These are phyloP conservation scores for Zeugodacus cucurbitae DNA, from an alignment of 1,140 invertebrate species.

Conservation along the genomic window DNA sequence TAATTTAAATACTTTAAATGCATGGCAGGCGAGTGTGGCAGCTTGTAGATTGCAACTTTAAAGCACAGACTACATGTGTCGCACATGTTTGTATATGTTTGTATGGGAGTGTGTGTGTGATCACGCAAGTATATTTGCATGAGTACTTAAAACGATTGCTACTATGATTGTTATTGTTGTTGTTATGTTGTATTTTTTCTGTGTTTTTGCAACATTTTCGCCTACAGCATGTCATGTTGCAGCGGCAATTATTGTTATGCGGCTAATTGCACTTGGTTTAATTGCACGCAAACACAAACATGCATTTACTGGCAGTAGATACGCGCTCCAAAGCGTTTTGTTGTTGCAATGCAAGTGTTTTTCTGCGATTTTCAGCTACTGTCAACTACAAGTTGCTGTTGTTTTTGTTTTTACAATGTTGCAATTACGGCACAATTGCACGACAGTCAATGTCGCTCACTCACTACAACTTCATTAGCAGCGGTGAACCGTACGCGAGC, in stretches of 20 bases:
- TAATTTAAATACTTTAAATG: constrained; percentile 12
- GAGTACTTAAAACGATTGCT: neutral
- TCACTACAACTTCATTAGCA: neutral
- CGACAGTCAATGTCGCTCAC: neutral
- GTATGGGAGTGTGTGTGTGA: neutral
- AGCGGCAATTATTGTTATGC: neutral
- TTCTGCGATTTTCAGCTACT: neutral
- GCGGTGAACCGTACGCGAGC: neutral
- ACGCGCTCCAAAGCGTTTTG: too few relatives aligned
- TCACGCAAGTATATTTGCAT: neutral
- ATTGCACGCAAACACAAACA: neutral
- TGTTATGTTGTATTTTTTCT: neutral
- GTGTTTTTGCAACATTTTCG: neutral
- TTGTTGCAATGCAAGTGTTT: too few relatives aligned
- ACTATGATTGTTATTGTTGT: neutral
- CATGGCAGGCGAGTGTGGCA: neutral
- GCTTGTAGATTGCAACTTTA: neutral
- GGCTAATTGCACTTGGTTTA: neutral
- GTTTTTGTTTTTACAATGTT: neutral
- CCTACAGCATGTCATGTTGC: neutral
- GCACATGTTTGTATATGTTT: neutral
- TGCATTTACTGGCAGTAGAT: neutral
- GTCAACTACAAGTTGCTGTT: neutral
- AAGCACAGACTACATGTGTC: neutral
- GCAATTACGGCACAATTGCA: neutral